phyloP scores from a whole-genome alignment of 30 jellyfish, hydroid and myxozoan species.

The Mastigias papua region DNA sequence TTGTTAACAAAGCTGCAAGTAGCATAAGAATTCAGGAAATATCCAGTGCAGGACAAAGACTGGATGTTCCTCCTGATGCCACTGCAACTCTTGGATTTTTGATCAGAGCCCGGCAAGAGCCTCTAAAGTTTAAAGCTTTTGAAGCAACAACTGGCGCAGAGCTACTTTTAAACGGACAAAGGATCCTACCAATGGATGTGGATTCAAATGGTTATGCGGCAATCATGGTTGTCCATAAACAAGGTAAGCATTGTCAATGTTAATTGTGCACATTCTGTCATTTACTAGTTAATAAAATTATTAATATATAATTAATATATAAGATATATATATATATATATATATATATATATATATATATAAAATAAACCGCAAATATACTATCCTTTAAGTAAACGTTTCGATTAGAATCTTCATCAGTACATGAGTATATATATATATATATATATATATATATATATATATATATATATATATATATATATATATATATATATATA shows the following conservation, averaged over 20 bases:
- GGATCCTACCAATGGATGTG: slow-evolving; percentile 75
- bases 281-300: no score
- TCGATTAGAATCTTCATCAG: no score
- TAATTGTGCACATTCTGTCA: neutral
- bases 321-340: no score
- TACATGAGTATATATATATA: no score
- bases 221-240: slow-evolving; percentile 79
- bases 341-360: no score
- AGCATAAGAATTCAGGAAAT: slow-evolving; percentile 61
- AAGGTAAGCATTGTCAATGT: slow-evolving; percentile 50
- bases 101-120: slow-evolving; percentile 86
- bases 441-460: no score
- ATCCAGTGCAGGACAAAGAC: slow-evolving; percentile 90
- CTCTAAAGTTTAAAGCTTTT: slow-evolving; percentile 90
- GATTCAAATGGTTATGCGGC: slow-evolving; percentile 71
- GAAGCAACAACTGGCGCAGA: slow-evolving; percentile 74
- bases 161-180: slow-evolving; percentile 82
- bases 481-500: no score
- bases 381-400: no score
- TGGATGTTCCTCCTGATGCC: slow-evolving; percentile 92
- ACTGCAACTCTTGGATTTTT: slow-evolving; percentile 90
- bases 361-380: no score
- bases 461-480: no score
- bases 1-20: slow-evolving; percentile 52
- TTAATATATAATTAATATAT: no score